Evolutionary conservation across 2,113 vertebrate genomes (phyloP).

Genomic region (Irena cyanogastra): DNA sequence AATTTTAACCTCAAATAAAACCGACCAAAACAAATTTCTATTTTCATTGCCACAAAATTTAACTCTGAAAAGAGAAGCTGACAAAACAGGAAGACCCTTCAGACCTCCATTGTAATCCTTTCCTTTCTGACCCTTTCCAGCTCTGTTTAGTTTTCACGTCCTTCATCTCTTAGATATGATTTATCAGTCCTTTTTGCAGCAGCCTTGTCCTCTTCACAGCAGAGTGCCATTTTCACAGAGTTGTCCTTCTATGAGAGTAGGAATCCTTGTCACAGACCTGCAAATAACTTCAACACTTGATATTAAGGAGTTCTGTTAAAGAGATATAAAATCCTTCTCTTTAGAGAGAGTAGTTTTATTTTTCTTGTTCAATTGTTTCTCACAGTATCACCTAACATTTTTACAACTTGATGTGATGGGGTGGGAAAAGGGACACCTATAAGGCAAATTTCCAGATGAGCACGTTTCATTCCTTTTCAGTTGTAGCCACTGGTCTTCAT

Average conservation of each 20-base stretch:
- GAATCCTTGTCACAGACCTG: neutral
- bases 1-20: neutral
- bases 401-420: neutral
- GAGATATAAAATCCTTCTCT: neutral
- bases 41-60: neutral
- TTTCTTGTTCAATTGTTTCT: neutral
- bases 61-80: neutral
- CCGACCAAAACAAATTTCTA: neutral
- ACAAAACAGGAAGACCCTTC: neutral
- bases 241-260: neutral
- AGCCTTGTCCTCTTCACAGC: neutral
- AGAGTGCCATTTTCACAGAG: neutral
- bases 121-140: neutral
- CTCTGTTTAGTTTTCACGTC: neutral
- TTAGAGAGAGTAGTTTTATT: neutral
- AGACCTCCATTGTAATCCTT: neutral
- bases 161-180: neutral
- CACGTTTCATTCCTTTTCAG: neutral
- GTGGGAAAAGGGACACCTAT: neutral
- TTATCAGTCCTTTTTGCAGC: neutral
- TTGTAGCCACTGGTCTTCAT: neutral
- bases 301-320: neutral
- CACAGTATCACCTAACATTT: neutral
- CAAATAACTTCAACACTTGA: neutral
- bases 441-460: neutral